Evolutionary conservation across 2,113 vertebrate species (phyloP), one percentile per base, ranked within the genome.

Genomic region (Tetraodon nigroviridis): DNA sequence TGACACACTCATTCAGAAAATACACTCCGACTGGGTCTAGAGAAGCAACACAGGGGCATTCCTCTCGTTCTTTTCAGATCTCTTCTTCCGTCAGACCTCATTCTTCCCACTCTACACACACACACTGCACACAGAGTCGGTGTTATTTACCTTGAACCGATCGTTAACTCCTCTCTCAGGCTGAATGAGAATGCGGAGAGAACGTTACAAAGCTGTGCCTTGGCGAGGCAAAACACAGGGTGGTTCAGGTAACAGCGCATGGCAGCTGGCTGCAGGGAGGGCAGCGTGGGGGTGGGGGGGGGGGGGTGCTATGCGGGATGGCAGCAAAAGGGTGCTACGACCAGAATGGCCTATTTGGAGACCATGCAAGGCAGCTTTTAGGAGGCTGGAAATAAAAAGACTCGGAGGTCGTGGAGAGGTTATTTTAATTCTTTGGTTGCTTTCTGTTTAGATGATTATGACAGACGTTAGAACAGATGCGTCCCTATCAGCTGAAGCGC

Each of bases 161-260:
- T 89, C 86, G 73, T 50, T 87, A 81, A 81, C 80, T 88, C 88
- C 88, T 87, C 88, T 88, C 74, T 88, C 85, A 58, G 85, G 86
- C 86, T 89, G 84, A 85, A 80, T 86, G 83, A 75, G 73, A 85
- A 88, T 57, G 78, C 84, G 80, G 80, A 87, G 77, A 87, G 71
- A 83, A 79, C 17, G 58, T 84, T 83, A 87, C 68, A 85, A 69
- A 74, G 61, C 80, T 73, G 66, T 19, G 71, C 83, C 83, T 73
- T 37, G 21, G 41, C 29, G 67, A 18, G 73, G 66, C 58, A 70
- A 52, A 62, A 67, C 69, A 83, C 71, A 85, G 14, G 32, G 19
- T 32, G 66, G 47, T 76, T 76, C 52, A 52, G 41, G 51, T 42
- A 44, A 73, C 77, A 57, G 77, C 71, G 71, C 51, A 60, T 67